Conservation (phyloP, 2,113 vertebrate species). For the Terrapene triunguis region DNA sequence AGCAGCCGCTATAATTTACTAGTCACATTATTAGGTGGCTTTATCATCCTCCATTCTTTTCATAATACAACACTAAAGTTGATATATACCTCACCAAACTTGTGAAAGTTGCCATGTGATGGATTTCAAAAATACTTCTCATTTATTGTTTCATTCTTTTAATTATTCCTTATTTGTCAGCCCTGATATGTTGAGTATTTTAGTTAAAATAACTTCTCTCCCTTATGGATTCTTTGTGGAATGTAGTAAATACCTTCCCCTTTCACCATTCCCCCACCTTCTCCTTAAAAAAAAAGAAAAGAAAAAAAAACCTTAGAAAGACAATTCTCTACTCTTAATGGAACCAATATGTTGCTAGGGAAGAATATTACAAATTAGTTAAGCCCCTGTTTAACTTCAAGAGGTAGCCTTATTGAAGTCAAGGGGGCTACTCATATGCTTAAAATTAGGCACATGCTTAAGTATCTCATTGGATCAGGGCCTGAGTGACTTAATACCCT, state of each 20-base stretch:
- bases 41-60: slow-evolving; percentile 17
- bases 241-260: slow-evolving; percentile 40
- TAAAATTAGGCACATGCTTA: slow-evolving; percentile 31
- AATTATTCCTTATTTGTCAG: slow-evolving; percentile 56
- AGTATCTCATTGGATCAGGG: slow-evolving; percentile 39
- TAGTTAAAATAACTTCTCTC: slow-evolving; percentile 40
- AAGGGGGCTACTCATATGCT: not conserved
- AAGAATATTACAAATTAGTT: not conserved
- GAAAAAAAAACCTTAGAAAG: not conserved
- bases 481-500: slow-evolving; percentile 18
- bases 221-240: slow-evolving; percentile 15
- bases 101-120: not conserved
- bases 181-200: slow-evolving; percentile 12
- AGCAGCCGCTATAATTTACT: not conserved
- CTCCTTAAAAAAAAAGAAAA: not conserved
- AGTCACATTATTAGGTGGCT: not conserved
- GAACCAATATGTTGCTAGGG: slow-evolving; percentile 35
- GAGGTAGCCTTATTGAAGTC: slow-evolving; percentile 23
- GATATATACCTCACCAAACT: slow-evolving; percentile 18
- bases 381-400: slow-evolving; percentile 45
- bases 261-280: not conserved
- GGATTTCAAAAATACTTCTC: slow-evolving; percentile 29
- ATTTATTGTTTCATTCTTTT: slow-evolving; percentile 24
- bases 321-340: not conserved
- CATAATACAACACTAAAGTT: not conserved